phyloP scores from a whole-genome alignment of 2,797 vertebrate genomes.

The Delichon dasypus region DNA sequence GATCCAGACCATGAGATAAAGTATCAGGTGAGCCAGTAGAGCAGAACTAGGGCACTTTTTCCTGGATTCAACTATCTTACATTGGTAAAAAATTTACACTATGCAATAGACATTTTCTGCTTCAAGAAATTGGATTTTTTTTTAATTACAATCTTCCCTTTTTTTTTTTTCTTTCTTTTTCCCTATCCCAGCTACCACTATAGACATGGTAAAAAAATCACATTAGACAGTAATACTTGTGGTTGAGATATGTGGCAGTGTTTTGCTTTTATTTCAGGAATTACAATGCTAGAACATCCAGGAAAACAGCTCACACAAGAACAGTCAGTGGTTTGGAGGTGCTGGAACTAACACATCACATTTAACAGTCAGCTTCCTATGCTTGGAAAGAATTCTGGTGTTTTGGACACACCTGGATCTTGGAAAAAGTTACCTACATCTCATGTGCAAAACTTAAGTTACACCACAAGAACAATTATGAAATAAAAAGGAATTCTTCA shows the following conservation, averaged over 20 bases:
- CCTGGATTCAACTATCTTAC: not conserved
- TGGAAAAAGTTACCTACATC: not conserved
- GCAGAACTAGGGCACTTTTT: not conserved
- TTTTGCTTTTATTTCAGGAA: constrained; percentile 85
- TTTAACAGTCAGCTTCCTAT: constrained; percentile 27
- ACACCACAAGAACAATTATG: not conserved
- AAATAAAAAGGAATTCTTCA: not conserved
- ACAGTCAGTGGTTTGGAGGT: constrained; percentile 85
- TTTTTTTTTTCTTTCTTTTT: not conserved
- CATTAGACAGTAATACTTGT: constrained; percentile 60
- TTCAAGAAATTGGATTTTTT: not conserved
- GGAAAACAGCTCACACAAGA: constrained; percentile 85
- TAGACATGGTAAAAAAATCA: constrained; percentile 22
- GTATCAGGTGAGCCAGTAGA: not conserved
- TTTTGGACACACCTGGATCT: not conserved
- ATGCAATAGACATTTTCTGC: not conserved
- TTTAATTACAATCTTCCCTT: not conserved
- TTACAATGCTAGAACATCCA: constrained; percentile 85
- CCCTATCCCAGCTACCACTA: not conserved
- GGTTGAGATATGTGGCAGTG: constrained; percentile 77
- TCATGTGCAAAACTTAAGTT: not conserved
- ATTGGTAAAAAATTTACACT: not conserved
- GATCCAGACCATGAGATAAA: not conserved
- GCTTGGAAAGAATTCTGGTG: not conserved
- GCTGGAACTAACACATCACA: constrained; percentile 52